Percentiles rank a stretch among this genome's conserved stretches.
These are phyloP conservation scores for Diplodus puntazzo DNA, from an alignment of 2,797 vertebrate species.

Conservation along the genomic window DNA sequence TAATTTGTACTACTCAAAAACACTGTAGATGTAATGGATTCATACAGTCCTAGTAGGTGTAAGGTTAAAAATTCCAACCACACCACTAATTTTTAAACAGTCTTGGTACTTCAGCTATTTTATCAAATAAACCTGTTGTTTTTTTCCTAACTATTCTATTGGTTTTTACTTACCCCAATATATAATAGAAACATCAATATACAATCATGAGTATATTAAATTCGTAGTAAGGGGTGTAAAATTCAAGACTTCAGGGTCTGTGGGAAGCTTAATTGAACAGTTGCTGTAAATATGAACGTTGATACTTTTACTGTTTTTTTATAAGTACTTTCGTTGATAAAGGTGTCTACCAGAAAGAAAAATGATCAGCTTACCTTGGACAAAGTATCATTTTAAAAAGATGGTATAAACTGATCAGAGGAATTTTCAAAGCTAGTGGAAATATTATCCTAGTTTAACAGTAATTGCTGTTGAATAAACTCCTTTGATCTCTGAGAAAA, in stretches of 20 bases:
- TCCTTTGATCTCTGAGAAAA: background rate
- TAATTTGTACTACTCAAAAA: background rate
- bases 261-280: too few relatives aligned
- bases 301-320: background rate
- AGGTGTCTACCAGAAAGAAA: background rate
- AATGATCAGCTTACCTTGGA: background rate
- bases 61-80: background rate
- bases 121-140: background rate
- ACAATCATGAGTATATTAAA: background rate
- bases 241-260: background rate
- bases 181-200: background rate
- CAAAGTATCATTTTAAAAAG: background rate
- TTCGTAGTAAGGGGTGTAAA: background rate
- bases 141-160: background rate
- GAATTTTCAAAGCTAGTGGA: background rate
- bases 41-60: background rate
- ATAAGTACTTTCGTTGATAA: background rate
- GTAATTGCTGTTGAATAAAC: constrained; percentile 7
- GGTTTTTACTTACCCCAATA: background rate
- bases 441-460: constrained; percentile 5
- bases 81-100: background rate
- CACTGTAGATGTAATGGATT: background rate
- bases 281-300: background rate
- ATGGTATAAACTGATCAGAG: background rate
- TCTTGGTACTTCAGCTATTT: background rate